These are phyloP conservation scores for Perithous albicinctus DNA, from an alignment of 2,888 invertebrate genomes.

Conservation along the genomic window DNA sequence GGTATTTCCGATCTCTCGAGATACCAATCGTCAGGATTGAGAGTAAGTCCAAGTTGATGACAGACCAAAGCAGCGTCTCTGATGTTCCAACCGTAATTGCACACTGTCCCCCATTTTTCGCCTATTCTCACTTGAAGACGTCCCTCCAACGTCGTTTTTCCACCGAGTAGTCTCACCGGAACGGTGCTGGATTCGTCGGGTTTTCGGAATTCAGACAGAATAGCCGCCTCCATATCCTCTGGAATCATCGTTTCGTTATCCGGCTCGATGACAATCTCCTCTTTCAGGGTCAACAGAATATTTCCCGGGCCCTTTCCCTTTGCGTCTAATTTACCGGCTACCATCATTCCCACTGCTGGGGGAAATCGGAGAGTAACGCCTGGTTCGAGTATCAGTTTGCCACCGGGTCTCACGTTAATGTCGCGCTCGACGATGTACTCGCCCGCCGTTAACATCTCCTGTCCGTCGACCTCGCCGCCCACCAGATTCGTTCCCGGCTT, in stretches of 20 bases:
- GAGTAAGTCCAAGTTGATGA: conserved; percentile 96
- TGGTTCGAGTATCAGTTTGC: conserved; percentile 93
- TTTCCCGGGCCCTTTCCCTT: conserved; percentile 92
- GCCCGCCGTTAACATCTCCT: conserved; percentile 92
- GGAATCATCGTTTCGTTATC: conserved; percentile 87
- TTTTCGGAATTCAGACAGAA: background rate
- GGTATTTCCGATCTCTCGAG: conserved; percentile 94
- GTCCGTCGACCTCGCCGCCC: conserved; percentile 97
- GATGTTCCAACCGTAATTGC: conserved; percentile 98
- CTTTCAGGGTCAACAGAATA: conserved; percentile 92
- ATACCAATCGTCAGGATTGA: conserved; percentile 97
- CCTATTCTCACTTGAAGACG: conserved; percentile 93
- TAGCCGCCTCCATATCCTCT: conserved; percentile 24
- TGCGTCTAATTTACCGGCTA: conserved; percentile 96
- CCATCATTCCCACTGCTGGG: conserved; percentile 97
- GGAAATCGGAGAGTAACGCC: conserved; percentile 96
- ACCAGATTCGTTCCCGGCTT: conserved; percentile 90
- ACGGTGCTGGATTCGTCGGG: conserved; percentile 87
- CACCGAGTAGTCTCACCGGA: conserved; percentile 93
- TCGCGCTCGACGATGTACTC: conserved; percentile 97
- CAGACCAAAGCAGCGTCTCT: conserved; percentile 97
- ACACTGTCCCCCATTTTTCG: conserved; percentile 98
- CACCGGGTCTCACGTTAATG: conserved; percentile 97
- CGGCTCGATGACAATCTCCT: conserved; percentile 88
- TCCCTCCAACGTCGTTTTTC: conserved; percentile 93